Evolutionary conservation across 2,888 invertebrate species (phyloP).

Genomic region (Ceratothoa steindachneri): DNA sequence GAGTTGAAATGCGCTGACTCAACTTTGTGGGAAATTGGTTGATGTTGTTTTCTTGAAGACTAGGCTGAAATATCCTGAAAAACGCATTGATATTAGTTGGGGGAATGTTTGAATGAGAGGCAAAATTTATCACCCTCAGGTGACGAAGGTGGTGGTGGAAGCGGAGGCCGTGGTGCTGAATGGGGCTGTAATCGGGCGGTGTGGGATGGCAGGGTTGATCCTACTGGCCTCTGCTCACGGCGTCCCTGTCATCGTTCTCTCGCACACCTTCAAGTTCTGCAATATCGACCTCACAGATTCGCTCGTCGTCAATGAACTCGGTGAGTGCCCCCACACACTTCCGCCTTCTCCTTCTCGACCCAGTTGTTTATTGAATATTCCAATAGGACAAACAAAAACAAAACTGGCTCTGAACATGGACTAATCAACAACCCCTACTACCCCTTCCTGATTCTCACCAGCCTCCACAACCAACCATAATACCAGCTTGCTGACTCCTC

Average conservation of each 20-base stretch:
- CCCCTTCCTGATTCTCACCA: too few species aligned
- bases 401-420: not conserved
- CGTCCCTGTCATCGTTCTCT: constrained; percentile 36
- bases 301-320: constrained; percentile 36
- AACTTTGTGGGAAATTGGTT: too few species aligned
- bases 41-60: too few species aligned
- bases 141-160: constrained; percentile 38
- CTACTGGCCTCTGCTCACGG: constrained; percentile 28
- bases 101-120: too few species aligned
- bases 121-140: too few species aligned
- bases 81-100: too few species aligned
- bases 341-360: not conserved
- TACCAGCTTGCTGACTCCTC: too few species aligned
- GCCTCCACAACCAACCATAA: too few species aligned
- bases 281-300: constrained; percentile 41
- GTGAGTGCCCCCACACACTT: constrained; percentile 15
- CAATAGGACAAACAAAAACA: too few species aligned
- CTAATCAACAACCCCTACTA: too few species aligned
- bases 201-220: constrained; percentile 34
- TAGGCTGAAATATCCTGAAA: too few species aligned
- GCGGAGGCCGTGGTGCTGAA: constrained; percentile 42
- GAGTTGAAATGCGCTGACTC: too few species aligned
- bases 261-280: constrained; percentile 39
- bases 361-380: not conserved
- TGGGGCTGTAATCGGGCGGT: constrained; percentile 30